Conservation (phyloP, 2,113 vertebrate species). For the Rynchops niger region DNA sequence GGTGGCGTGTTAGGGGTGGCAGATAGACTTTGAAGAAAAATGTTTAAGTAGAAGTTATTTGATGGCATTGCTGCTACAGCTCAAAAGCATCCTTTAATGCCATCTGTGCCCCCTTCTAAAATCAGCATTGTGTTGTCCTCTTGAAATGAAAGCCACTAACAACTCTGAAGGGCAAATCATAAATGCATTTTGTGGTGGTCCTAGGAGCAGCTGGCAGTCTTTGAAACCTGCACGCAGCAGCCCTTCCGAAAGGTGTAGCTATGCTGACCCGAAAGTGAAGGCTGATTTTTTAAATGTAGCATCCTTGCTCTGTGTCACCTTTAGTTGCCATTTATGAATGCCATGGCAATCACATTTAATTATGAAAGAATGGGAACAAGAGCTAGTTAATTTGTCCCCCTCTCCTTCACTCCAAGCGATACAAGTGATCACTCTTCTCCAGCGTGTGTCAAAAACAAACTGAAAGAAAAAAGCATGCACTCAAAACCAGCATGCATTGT, state of each 20-base stretch:
- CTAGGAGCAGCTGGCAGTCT: background rate
- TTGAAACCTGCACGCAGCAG: background rate
- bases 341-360: background rate
- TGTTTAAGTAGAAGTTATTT: background rate
- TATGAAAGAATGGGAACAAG: background rate
- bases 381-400: background rate
- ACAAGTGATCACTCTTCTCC: background rate
- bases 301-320: background rate
- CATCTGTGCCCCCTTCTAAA: background rate
- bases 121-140: background rate
- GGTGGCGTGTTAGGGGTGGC: background rate
- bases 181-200: background rate
- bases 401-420: background rate
- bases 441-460: background rate
- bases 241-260: background rate
- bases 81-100: background rate
- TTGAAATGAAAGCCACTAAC: background rate
- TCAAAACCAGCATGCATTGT: background rate
- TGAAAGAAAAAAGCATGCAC: background rate
- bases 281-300: background rate
- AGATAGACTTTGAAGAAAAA: background rate
- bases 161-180: background rate
- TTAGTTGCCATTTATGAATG: background rate
- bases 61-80: background rate
- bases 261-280: background rate